phyloP scores from a whole-genome alignment of 2,113 vertebrate genomes.

The Puntigrus tetrazona region DNA sequence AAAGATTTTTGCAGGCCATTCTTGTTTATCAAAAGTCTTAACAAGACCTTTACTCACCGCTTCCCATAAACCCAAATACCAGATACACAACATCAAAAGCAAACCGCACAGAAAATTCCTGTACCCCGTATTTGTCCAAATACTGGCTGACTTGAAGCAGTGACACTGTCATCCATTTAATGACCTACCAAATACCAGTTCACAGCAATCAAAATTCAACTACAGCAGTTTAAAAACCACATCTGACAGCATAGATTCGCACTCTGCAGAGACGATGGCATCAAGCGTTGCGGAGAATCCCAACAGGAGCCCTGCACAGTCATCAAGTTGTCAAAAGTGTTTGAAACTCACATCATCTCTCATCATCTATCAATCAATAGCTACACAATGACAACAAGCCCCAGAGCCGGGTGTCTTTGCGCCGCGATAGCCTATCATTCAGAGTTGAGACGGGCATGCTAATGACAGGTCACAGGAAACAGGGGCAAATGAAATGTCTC shows the following conservation, averaged over 20 bases:
- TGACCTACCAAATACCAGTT: background rate
- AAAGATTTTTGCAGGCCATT: background rate
- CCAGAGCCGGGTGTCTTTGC: background rate
- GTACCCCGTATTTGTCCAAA: background rate
- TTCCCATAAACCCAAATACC: background rate
- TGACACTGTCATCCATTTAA: background rate
- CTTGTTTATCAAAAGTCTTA: background rate
- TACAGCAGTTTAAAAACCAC: constrained; percentile 2
- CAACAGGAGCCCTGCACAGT: background rate
- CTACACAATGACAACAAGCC: constrained; percentile 27
- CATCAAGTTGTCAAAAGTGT: constrained; percentile 9
- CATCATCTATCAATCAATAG: constrained; percentile 25
- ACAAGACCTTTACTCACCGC: background rate
- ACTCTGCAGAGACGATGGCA: background rate
- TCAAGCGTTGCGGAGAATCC: background rate
- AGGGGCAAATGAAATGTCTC: constrained; percentile 27
- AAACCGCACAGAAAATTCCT: background rate
- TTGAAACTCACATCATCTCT: constrained; percentile 20
- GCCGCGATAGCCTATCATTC: background rate
- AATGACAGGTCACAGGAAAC: constrained; percentile 23
- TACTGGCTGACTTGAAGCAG: background rate
- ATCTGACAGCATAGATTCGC: constrained; percentile 19
- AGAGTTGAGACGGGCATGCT: constrained; percentile 3
- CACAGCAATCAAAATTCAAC: background rate
- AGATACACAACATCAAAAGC: background rate